Evolutionary conservation across 1,140 invertebrate genomes (phyloP).

Genomic region (Drosophila bocki): DNA sequence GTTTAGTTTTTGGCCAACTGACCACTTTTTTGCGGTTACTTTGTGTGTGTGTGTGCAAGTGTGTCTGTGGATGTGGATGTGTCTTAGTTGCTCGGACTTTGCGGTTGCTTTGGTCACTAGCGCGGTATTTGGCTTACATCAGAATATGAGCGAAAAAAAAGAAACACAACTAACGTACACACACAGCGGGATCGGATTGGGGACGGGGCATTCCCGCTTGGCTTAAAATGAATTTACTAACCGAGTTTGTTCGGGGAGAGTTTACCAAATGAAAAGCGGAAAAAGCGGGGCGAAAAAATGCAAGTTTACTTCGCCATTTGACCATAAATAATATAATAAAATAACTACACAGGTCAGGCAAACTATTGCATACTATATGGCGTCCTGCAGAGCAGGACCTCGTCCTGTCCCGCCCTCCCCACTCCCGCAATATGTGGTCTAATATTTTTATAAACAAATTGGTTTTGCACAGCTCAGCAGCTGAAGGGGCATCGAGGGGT

Average conservation of each 20-base stretch:
- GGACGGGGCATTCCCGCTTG: conserved; percentile 3
- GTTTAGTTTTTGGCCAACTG: conserved; percentile 83
- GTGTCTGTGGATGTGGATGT: conserved; percentile 31
- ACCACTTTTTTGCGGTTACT: conserved; percentile 82
- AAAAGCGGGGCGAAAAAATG: conserved; percentile 20
- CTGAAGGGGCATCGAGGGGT: neutral
- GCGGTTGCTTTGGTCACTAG: conserved; percentile 76
- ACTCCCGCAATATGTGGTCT: conserved; percentile 48
- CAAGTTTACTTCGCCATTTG: conserved; percentile 71
- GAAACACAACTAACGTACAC: conserved; percentile 8
- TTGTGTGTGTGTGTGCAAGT: conserved; percentile 47
- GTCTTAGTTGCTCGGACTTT: conserved; percentile 73
- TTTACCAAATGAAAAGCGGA: conserved; percentile 26
- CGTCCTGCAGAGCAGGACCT: conserved; percentile 23
- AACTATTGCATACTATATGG: conserved; percentile 77
- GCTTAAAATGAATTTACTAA: conserved; percentile 76
- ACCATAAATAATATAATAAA: conserved; percentile 84
- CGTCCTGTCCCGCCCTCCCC: neutral
- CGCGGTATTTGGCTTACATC: conserved; percentile 68
- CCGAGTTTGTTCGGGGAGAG: conserved; percentile 64
- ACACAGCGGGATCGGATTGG: conserved; percentile 1
- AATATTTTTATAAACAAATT: conserved; percentile 82
- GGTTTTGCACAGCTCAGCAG: conserved; percentile 62
- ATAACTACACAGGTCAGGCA: conserved; percentile 78
- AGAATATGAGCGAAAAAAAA: conserved; percentile 31